Conservation (phyloP, 2,888 invertebrate species). For the Rosalia funebris region DNA sequence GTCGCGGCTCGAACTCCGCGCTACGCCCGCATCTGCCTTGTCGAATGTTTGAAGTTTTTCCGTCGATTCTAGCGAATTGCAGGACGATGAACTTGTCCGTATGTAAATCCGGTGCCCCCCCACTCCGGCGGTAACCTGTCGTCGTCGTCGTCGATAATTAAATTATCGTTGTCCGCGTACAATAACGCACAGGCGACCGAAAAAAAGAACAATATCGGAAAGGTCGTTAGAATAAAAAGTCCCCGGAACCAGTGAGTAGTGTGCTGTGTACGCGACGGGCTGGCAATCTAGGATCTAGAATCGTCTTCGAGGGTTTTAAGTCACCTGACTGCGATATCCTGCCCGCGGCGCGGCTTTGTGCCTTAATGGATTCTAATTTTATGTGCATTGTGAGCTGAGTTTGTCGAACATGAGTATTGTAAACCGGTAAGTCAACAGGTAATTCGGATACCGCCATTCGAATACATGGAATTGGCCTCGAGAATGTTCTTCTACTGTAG, state of each 20-base stretch:
- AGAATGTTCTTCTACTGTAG: too few species aligned
- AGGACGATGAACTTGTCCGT: conserved; percentile 23
- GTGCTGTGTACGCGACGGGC: too few species aligned
- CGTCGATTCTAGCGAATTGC: conserved; percentile 1
- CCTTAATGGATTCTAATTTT: not conserved
- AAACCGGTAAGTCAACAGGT: not conserved
- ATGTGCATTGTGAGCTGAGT: not conserved
- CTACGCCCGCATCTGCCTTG: conserved; percentile 3
- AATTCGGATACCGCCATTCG: too few species aligned
- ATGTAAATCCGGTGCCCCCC: conserved; percentile 22
- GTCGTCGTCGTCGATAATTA: conserved; percentile 24
- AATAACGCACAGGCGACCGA: conserved; percentile 21
- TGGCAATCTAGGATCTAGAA: too few species aligned
- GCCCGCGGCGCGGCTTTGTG: too few species aligned
- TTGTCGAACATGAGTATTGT: not conserved
- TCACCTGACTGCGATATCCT: too few species aligned
- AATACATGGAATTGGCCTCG: too few species aligned
- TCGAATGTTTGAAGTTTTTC: conserved; percentile 2
- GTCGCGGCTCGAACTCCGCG: conserved; percentile 11
- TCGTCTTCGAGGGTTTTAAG: too few species aligned
- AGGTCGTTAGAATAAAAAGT: conserved; percentile 15
- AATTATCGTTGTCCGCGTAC: conserved; percentile 23
- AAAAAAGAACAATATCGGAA: conserved; percentile 10
- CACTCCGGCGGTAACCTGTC: conserved; percentile 19
- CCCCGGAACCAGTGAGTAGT: too few species aligned